Evolutionary conservation across 2,113 vertebrate genomes (phyloP).

Genomic region (Glaucidium brasilianum): DNA sequence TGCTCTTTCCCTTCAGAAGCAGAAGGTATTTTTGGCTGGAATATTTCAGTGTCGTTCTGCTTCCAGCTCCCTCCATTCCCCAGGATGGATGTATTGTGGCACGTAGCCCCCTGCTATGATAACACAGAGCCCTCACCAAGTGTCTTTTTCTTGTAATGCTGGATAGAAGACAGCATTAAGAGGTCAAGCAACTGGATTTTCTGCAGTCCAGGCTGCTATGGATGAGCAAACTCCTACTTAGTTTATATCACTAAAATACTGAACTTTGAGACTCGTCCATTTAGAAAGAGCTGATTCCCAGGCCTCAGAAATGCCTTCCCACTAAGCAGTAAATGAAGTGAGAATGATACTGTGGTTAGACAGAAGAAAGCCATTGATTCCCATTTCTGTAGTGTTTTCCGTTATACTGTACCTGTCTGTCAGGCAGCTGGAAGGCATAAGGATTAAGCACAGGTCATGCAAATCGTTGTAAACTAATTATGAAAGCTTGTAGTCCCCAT

Average conservation of each 20-base stretch:
- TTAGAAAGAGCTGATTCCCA: constrained; percentile 29
- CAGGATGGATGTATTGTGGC: neutral
- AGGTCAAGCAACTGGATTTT: constrained; percentile 54
- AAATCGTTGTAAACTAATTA: neutral
- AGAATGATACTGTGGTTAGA: constrained; percentile 9
- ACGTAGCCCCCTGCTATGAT: neutral
- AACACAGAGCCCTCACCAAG: neutral
- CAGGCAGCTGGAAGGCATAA: neutral
- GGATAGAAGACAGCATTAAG: constrained; percentile 17
- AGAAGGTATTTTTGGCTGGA: neutral
- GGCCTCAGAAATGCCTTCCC: constrained; percentile 26
- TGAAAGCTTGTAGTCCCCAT: neutral
- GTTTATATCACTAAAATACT: constrained; percentile 32
- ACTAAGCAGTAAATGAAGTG: constrained; percentile 58
- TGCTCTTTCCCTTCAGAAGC: neutral
- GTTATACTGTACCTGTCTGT: neutral
- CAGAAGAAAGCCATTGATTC: constrained; percentile 7
- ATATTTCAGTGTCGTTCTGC: neutral
- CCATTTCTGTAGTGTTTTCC: neutral
- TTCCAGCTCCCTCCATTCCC: neutral
- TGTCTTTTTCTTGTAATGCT: constrained; percentile 20
- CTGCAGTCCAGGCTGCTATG: constrained; percentile 31
- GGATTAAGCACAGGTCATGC: neutral
- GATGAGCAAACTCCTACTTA: constrained; percentile 50
- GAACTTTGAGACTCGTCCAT: constrained; percentile 35